Evolutionary conservation across 2,888 invertebrate species (phyloP), one percentile per base, ranked within the genome.

Genomic region (Patella pellucida): DNA sequence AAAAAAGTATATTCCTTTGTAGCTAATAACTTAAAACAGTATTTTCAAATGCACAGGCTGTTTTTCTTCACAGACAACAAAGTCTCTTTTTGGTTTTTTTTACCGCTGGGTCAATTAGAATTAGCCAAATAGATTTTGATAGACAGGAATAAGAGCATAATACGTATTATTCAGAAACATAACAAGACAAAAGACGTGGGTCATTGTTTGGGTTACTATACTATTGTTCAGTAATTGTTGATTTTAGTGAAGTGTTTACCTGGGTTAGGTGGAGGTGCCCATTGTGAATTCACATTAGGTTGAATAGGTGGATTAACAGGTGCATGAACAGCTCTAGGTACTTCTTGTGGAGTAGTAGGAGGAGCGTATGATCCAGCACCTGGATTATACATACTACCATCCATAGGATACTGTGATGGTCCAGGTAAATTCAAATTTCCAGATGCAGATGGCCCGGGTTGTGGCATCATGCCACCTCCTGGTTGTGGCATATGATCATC

Each of bases 181-280:
- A 41, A 41, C 41, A 41, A 41, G 41, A 41, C 9, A 41, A 9
- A 41, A 41, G 7, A 41, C 9, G 41, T 41, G 41, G 41, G 41
- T 41, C 7, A 41, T 41, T 41, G 41, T 41, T 41, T 41, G 41
- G 41, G 41, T 41, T 7, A 41, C 7, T 9, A 41, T 41, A 41
- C 9, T 41, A 41, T 41, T 41, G 7, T 41, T 41, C 7, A 41
- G 41, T 7, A 41, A 41, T 41, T 41, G 7, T 41, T 7, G 41
- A 7, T 41, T 41, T 41, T 41, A 41, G 9, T 41, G 41, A 41
- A 41, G 41, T 41, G 77, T 82, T 78, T 77, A 86, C 86, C 77
- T 73, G 86, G 80, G 78, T 85, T 86, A 12, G 82, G 74, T 2
- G 85, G 85, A 19, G 88, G 87, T 52, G 78, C 82, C 87, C 87